phyloP scores from a whole-genome alignment of 2,888 invertebrate species.

The Epistrophella euchroma region DNA sequence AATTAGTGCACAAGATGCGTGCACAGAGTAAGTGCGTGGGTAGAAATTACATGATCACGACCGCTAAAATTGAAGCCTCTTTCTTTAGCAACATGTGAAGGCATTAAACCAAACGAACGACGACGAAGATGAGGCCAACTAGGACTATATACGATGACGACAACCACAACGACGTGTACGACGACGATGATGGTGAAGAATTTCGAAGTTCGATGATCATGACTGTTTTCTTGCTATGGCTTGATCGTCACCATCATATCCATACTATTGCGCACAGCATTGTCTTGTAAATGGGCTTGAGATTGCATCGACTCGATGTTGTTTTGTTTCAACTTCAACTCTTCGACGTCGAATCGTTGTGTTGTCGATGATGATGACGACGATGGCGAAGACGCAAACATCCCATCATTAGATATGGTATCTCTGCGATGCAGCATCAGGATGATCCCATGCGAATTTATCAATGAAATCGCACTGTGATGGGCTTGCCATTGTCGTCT shows the following conservation, averaged over 20 bases:
- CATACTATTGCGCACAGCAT: conserved; percentile 51
- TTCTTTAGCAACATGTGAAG: conserved; percentile 56
- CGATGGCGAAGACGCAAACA: conserved; percentile 80
- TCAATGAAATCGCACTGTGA: conserved; percentile 73
- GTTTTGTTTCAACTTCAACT: conserved; percentile 38
- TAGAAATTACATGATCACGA: conserved; percentile 84
- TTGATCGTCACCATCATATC: conserved; percentile 69
- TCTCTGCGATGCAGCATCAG: conserved; percentile 79
- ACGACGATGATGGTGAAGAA: conserved; percentile 59
- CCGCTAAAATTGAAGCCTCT: conserved; percentile 80
- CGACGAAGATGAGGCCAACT: conserved; percentile 61
- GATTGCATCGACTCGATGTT: conserved; percentile 56
- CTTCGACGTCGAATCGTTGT: conserved; percentile 43
- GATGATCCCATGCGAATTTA: conserved; percentile 73
- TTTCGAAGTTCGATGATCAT: conserved; percentile 58
- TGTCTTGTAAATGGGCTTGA: conserved; percentile 69
- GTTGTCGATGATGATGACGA: conserved; percentile 74
- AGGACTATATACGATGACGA: not conserved
- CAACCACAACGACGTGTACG: conserved; percentile 16
- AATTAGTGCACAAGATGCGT: conserved; percentile 76
- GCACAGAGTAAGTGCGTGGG: conserved; percentile 81
- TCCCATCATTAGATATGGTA: conserved; percentile 80
- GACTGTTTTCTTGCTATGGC: conserved; percentile 3
- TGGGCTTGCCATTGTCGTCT: conserved; percentile 61
- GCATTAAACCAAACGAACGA: conserved; percentile 27